Percentiles rank a stretch among this genome's conserved stretches.
These are phyloP conservation scores for Amphiprion percula DNA, from an alignment of 2,113 vertebrate species.

Conservation along the genomic window DNA sequence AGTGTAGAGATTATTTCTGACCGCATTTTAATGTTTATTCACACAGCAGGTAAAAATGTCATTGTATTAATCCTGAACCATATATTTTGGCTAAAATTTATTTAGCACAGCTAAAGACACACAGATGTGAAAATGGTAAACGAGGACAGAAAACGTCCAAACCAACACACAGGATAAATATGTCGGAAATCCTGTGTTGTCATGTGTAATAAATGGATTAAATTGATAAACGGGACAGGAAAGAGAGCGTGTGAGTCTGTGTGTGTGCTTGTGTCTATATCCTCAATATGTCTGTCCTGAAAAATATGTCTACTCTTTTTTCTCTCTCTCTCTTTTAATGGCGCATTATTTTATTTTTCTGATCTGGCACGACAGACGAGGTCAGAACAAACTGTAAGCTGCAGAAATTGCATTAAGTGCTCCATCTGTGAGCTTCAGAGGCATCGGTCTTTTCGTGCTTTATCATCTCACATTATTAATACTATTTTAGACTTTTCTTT, in stretches of 20 bases:
- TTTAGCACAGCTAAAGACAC: neutral
- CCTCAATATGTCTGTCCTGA: conserved; percentile 67
- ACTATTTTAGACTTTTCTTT: conserved; percentile 39
- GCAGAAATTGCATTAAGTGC: conserved; percentile 81
- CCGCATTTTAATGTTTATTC: neutral
- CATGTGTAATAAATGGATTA: conserved; percentile 37
- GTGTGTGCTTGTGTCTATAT: conserved; percentile 33
- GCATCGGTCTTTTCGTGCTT: conserved; percentile 63
- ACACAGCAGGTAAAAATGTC: no score
- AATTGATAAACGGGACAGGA: conserved; percentile 35
- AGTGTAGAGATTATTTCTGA: neutral
- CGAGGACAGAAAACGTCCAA: conserved; percentile 30
- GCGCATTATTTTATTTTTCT: conserved; percentile 76
- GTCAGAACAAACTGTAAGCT: conserved; percentile 81
- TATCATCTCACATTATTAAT: conserved; percentile 56
- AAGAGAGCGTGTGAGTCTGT: conserved; percentile 1
- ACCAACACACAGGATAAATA: conserved; percentile 11
- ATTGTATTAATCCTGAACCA: neutral
- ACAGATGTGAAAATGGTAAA: conserved; percentile 22
- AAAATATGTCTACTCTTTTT: conserved; percentile 56
- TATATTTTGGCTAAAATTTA: conserved; percentile 1
- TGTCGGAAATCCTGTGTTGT: conserved; percentile 21
- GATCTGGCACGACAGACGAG: conserved; percentile 77
- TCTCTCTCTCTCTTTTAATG: conserved; percentile 61
- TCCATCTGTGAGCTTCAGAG: conserved; percentile 77